Conservation (phyloP, 2,888 invertebrate genomes). For the Myopa testacea region DNA sequence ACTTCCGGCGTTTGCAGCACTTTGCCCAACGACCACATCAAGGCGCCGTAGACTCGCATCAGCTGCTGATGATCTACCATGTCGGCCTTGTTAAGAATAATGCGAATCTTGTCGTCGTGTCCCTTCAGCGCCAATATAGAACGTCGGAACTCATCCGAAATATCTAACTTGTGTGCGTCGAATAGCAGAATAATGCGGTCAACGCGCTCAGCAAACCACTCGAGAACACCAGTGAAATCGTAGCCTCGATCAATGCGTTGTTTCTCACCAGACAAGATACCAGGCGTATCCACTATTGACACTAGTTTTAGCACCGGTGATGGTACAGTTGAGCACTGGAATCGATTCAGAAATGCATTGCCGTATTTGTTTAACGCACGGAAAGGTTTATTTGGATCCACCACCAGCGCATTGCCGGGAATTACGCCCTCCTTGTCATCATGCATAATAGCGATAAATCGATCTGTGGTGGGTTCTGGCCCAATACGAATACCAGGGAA, state of each 20-base stretch:
- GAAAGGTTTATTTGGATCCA: conserved; percentile 97
- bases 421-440: conserved; percentile 93
- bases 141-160: conserved; percentile 97
- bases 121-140: conserved; percentile 96
- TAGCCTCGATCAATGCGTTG: conserved; percentile 94
- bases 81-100: conserved; percentile 99
- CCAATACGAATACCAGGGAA: conserved; percentile 99
- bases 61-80: conserved; percentile 99
- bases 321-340: conserved; percentile 92
- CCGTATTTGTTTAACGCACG: conserved; percentile 96
- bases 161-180: conserved; percentile 99
- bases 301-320: conserved; percentile 85
- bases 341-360: conserved; percentile 96
- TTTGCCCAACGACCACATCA: conserved; percentile 99
- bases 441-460: conserved; percentile 97
- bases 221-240: conserved; percentile 97
- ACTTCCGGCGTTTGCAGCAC: conserved; percentile 98
- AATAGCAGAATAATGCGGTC: conserved; percentile 97
- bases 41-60: conserved; percentile 98
- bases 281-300: conserved; percentile 99
- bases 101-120: conserved; percentile 97
- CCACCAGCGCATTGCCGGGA: conserved; percentile 97
- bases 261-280: conserved; percentile 95
- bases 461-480: conserved; percentile 98
- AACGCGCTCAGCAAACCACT: conserved; percentile 99